Base-by-base conservation (phyloP, 2,797 vertebrate species). In the Acridotheres tristis region DNA sequence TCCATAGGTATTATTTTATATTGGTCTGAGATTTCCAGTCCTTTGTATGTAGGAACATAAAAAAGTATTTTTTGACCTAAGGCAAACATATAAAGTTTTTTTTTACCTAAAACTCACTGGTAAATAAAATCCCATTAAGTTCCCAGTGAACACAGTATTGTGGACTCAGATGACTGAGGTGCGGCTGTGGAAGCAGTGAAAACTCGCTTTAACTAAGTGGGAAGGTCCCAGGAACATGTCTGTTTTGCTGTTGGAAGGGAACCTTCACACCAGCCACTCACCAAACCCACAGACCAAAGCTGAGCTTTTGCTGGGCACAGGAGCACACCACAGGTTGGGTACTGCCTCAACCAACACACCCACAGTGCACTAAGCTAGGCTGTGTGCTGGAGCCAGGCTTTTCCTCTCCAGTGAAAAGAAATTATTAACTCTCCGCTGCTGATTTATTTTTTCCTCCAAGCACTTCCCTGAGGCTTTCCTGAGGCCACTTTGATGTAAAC, bases 231-330 rank as follows among this genome's bases (percentile, higher is more conserved):
- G 13, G 40, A 71, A 34, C 0, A 3, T 0, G 0, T 25, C 16
- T 66, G 40, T 48, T 76, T 62, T 36, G 4, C 72, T 71, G 30
- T 19, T 45, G 45, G 63, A 30, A 79, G 38, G 11, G 3, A 27
- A 26, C 2, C 11, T 17, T 51, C 0, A 0, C 5, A 5, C 4
- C 16, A 45, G 62, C 17, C 5, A 1, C 45, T 14, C 4, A 1
- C 13, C 32, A 43, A 30, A 5, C 3, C 8, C n/a, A 5, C 0
- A 0, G 63, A 34, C 2, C 3, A 3, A 25, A 27, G 48, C 36
- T 48, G 29, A 69, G 27, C 8, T 69, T 51, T 62, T 1, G 0
- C 40, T 71, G 68, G 9, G 34, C 15, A 32, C 6, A 20, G 40
- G 23, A 71, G 15, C 22, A 23, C 17, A 19, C 13, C 17, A 5